phyloP scores from a whole-genome alignment of 2,888 invertebrate species.

The Aplocera efformata region DNA sequence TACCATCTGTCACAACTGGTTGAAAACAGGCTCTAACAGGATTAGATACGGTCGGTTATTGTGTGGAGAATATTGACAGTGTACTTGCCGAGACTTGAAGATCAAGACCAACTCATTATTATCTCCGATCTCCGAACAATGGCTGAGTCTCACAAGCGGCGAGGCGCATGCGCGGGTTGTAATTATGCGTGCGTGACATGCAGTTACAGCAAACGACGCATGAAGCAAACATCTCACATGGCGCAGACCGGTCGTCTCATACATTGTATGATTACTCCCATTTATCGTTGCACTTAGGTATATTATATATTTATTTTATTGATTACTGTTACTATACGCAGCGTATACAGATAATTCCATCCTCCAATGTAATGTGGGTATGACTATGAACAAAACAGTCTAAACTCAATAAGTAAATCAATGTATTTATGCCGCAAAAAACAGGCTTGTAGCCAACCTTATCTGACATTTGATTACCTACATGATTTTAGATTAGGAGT shows the following conservation, averaged over 20 bases:
- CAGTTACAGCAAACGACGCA: constrained; percentile 24
- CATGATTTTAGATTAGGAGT: no score
- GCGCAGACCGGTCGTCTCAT: constrained; percentile 19
- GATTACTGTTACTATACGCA: no score
- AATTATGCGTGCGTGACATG: constrained; percentile 27
- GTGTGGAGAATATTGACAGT: constrained; percentile 9
- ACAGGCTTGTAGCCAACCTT: no score
- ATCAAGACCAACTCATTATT: constrained; percentile 20
- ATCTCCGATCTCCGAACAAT: constrained; percentile 19
- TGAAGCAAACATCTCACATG: constrained; percentile 17
- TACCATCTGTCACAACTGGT: background rate
- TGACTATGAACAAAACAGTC: no score
- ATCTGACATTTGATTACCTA: no score
- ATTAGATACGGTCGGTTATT: constrained; percentile 3
- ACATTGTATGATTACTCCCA: constrained; percentile 6
- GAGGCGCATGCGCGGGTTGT: constrained; percentile 17
- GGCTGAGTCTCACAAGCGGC: constrained; percentile 9
- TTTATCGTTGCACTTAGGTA: no score
- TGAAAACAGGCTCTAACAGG: constrained; percentile 5
- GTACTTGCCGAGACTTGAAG: constrained; percentile 9
- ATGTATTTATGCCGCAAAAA: no score
- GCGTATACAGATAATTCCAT: no score
- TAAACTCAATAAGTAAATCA: no score
- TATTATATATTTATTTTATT: no score
- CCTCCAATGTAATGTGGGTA: no score